A percentile compares a stretch with the other conserved stretches of the same genome.
Conservation (phyloP, 2,797 vertebrate species). For the Apogon hyalosoma region DNA sequence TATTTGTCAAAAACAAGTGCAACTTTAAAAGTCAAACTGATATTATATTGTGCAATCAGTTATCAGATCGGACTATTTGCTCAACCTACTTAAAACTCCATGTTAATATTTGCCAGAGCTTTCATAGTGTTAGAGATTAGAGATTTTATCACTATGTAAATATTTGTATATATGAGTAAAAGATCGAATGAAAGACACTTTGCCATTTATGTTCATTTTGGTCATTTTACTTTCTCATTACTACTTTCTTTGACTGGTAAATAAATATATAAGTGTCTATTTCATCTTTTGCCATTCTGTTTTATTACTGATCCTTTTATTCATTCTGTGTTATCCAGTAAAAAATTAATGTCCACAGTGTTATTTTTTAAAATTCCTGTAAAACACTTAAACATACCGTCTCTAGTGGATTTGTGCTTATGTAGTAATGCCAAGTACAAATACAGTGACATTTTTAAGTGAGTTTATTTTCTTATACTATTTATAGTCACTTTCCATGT, state of each 20-base stretch:
- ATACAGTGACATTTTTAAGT: too few species aligned
- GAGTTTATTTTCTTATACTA: too few species aligned
- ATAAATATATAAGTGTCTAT: not conserved
- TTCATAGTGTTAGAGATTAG: not conserved
- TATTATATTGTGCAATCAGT: not conserved
- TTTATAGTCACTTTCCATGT: too few species aligned
- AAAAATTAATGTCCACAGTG: too few species aligned
- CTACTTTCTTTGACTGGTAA: not conserved
- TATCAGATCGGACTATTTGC: not conserved
- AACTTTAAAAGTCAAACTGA: not conserved
- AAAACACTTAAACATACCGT: too few species aligned
- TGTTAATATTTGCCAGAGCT: not conserved
- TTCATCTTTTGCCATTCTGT: not conserved
- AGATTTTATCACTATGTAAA: not conserved
- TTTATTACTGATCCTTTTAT: slow-evolving; percentile 11
- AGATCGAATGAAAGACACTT: not conserved
- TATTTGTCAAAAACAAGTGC: not conserved
- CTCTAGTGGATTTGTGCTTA: too few species aligned
- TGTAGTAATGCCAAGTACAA: too few species aligned
- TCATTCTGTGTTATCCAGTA: not conserved
- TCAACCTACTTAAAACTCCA: not conserved
- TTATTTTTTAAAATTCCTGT: too few species aligned
- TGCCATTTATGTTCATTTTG: too few species aligned
- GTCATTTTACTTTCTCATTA: too few species aligned
- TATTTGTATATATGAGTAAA: too few species aligned